Percentiles rank a stretch among this genome's conserved stretches.
phyloP scores from a whole-genome alignment of 2,888 invertebrate species.

The Noctua janthe region DNA sequence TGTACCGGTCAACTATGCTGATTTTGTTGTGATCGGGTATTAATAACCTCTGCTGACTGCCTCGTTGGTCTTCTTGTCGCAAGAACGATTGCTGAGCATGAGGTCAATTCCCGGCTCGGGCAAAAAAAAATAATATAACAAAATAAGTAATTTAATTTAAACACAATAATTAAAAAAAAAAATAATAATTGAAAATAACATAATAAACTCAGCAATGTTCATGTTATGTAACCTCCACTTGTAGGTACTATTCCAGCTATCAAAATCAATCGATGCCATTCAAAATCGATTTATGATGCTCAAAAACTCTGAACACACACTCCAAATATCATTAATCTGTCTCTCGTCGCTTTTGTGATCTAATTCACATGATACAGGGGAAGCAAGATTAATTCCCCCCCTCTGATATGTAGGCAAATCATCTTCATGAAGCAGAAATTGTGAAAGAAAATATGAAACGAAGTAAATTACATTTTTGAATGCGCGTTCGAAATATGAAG shows the following conservation, averaged over 20 bases:
- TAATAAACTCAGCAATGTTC: no score
- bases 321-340: constrained; percentile 36
- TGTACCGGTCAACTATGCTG: no score
- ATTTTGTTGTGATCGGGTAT: no score
- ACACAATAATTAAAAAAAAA: no score
- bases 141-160: no score
- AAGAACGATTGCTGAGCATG: no score
- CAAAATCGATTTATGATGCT: neutral
- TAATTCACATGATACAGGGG: constrained; percentile 31
- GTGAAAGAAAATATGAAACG: constrained; percentile 20
- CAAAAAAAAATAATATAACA: no score
- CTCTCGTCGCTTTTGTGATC: constrained; percentile 25
- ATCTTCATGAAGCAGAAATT: neutral
- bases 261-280: constrained; percentile 3
- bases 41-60: no score
- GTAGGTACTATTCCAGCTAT: neutral
- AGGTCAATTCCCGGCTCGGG: no score
- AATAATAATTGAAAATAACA: no score
- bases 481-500: neutral
- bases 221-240: no score
- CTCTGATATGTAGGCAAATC: constrained; percentile 22
- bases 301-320: constrained; percentile 22
- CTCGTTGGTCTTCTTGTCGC: no score
- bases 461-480: constrained; percentile 28
- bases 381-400: constrained; percentile 31